Conservation (phyloP, 2,113 vertebrate species). For the Vireo altiloquus region DNA sequence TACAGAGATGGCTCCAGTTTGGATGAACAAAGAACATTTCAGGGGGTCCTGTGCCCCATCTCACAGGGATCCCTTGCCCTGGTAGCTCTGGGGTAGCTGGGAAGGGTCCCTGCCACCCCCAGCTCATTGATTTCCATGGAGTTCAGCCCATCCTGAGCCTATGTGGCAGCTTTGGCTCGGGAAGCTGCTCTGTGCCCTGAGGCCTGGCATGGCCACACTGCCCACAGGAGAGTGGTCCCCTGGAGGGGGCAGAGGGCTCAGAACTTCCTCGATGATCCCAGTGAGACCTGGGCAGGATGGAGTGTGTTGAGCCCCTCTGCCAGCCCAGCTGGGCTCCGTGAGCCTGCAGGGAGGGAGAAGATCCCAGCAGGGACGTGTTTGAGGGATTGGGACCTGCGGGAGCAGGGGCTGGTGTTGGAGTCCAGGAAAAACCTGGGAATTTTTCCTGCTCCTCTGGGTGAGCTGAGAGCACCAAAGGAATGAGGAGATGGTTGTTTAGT, state of each 20-base stretch:
- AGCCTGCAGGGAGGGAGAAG: background rate
- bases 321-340: background rate
- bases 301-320: background rate
- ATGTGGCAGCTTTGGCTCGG: accelerated
- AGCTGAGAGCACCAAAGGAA: no score
- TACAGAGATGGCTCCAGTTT: background rate
- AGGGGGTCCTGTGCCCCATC: background rate
- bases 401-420: accelerated
- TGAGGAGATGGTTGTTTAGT: no score
- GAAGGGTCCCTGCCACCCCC: background rate
- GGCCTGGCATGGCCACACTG: accelerated
- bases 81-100: background rate
- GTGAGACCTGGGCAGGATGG: background rate
- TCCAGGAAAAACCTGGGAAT: no score
- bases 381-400: background rate
- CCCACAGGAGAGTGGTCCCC: accelerated
- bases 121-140: accelerated
- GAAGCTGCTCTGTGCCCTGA: background rate
- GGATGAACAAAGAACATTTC: background rate
- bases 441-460: no score
- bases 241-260: background rate
- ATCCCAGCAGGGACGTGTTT: accelerated
- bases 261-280: background rate
- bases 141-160: background rate
- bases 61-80: background rate